Evolutionary conservation across 53 echinoderm and acorn worm genomes (phyloP).

Genomic region (Apostichopus leukothele): DNA sequence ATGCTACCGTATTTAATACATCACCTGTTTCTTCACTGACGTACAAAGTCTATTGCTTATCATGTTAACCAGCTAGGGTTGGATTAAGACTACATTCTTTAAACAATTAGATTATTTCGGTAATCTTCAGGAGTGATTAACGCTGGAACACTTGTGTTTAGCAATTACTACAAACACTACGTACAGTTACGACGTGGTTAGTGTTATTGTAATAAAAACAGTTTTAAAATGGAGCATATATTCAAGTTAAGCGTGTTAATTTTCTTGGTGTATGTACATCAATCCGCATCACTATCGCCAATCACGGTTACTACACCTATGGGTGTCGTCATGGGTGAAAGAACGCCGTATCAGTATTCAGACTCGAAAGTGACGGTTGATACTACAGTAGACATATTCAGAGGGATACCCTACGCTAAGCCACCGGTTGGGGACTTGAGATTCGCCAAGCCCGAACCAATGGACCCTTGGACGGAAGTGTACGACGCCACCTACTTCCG

Average conservation of each 20-base stretch:
- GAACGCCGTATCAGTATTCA: conserved; percentile 45
- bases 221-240: conserved; percentile 15
- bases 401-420: conserved; percentile 63
- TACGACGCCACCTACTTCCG: conserved; percentile 61
- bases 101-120: too few relatives aligned
- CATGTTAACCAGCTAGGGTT: too few relatives aligned
- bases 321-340: conserved; percentile 57
- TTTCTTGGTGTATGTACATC: background rate
- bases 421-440: conserved; percentile 57
- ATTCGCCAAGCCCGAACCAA: conserved; percentile 46
- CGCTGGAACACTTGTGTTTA: too few relatives aligned
- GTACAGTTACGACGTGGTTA: conserved; percentile 9
- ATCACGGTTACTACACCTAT: conserved; percentile 32
- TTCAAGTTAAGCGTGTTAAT: background rate
- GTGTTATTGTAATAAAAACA: too few relatives aligned
- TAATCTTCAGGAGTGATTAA: too few relatives aligned
- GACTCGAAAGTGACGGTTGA: conserved; percentile 51
- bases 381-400: conserved; percentile 64
- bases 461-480: conserved; percentile 45
- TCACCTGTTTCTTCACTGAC: too few relatives aligned
- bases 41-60: too few relatives aligned
- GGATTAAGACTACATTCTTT: too few relatives aligned
- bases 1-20: too few relatives aligned
- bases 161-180: too few relatives aligned
- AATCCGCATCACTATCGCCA: conserved; percentile 10